Percentiles rank a stretch among this genome's conserved stretches.
phyloP scores from a whole-genome alignment of 2,888 invertebrate genomes.

The Cantharis rufa region DNA sequence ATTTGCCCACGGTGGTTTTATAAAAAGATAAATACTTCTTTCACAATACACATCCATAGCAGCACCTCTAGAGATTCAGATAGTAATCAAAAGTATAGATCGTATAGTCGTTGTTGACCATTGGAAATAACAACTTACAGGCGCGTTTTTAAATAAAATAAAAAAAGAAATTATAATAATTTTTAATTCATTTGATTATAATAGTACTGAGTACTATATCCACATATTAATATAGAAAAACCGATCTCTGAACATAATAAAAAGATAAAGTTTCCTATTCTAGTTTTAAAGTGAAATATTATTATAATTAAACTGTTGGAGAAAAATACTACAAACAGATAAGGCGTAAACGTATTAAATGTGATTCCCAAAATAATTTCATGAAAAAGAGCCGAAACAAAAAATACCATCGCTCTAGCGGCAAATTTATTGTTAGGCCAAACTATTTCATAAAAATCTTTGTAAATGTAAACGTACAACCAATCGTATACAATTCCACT shows the following conservation, averaged over 20 bases:
- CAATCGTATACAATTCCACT: neutral
- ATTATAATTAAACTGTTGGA: neutral
- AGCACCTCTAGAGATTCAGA: too few species aligned
- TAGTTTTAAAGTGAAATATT: neutral
- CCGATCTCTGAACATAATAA: neutral
- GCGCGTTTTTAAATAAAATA: too few species aligned
- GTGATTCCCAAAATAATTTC: conserved; percentile 73
- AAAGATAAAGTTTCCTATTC: neutral
- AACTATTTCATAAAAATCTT: neutral
- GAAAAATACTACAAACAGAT: neutral
- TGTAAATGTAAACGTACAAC: neutral
- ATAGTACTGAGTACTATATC: neutral
- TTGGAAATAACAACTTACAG: too few species aligned
- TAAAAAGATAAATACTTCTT: too few species aligned
- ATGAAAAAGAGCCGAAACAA: neutral
- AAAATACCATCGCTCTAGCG: neutral
- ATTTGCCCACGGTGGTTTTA: too few species aligned
- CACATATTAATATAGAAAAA: neutral
- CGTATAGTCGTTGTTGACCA: too few species aligned
- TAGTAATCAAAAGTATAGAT: too few species aligned
- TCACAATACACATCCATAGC: too few species aligned
- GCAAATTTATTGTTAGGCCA: neutral
- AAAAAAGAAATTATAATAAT: neutral
- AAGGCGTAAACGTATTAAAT: conserved; percentile 36
- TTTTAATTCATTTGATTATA: neutral